Conservation (phyloP, 2,888 invertebrate genomes). For the Sinelater perroti region DNA sequence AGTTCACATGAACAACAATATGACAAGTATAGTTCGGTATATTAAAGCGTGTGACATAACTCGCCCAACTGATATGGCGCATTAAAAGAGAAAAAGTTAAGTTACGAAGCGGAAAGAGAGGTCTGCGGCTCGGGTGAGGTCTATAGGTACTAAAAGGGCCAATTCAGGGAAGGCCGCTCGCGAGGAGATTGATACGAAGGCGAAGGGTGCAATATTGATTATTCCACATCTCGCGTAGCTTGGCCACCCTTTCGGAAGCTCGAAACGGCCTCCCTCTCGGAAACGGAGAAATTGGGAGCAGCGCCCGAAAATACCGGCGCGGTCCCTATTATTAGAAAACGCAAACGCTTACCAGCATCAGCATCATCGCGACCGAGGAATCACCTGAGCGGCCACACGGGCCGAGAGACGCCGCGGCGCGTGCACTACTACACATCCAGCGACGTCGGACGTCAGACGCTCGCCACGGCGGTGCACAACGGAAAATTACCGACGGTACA, state of each 20-base stretch:
- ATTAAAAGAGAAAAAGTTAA: neutral
- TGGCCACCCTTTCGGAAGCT: conserved; percentile 38
- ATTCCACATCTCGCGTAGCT: conserved; percentile 52
- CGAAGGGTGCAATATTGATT: conserved; percentile 58
- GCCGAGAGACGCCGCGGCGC: no score
- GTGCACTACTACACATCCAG: no score
- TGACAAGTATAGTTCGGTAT: no score
- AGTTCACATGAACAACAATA: no score
- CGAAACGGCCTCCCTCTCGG: conserved; percentile 18
- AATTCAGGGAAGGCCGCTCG: conserved; percentile 28
- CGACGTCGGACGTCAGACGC: no score
- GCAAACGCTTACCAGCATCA: conserved; percentile 13
- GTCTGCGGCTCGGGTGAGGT: conserved; percentile 14
- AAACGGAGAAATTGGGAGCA: conserved; percentile 5
- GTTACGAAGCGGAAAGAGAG: no score
- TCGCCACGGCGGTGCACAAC: conserved; percentile 1
- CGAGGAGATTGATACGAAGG: conserved; percentile 41
- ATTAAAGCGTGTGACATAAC: no score
- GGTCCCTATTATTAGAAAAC: neutral
- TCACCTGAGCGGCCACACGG: conserved; percentile 1
- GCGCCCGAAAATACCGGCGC: neutral
- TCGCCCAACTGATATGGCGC: no score
- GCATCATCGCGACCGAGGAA: conserved; percentile 3
- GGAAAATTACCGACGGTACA: conserved; percentile 29
- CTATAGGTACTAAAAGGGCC: conserved; percentile 22